Percentiles rank a stretch among this genome's conserved stretches.
phyloP scores from a whole-genome alignment of 1,140 invertebrate species.

The Drosophila repletoides region DNA sequence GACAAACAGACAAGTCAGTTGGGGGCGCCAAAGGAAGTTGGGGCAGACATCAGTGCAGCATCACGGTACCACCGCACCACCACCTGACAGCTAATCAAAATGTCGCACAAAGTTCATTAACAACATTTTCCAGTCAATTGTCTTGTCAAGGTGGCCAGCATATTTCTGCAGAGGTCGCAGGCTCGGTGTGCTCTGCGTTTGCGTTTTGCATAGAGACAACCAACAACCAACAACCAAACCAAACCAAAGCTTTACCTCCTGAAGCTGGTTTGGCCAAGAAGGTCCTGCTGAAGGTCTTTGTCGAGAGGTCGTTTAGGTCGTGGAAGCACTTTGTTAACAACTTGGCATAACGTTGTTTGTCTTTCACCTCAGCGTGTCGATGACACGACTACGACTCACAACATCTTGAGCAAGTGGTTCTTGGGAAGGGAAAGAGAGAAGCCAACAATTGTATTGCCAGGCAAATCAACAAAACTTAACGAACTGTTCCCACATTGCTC shows the following conservation, averaged over 20 bases:
- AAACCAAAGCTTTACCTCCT: neutral
- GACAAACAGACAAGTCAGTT: conserved; percentile 20
- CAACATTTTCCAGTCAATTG: conserved; percentile 79
- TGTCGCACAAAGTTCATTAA: conserved; percentile 79
- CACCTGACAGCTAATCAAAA: conserved; percentile 69
- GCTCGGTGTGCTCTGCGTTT: conserved; percentile 56
- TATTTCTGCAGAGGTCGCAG: conserved; percentile 49
- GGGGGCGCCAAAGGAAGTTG: neutral
- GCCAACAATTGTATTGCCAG: conserved; percentile 50
- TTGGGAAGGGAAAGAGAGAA: neutral
- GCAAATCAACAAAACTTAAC: conserved; percentile 69
- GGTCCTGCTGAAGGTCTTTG: neutral
- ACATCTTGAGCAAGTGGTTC: neutral
- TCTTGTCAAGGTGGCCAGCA: conserved; percentile 54
- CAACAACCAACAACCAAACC: no score
- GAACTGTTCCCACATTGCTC: conserved; percentile 50
- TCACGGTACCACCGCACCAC: neutral
- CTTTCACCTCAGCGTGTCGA: conserved; percentile 72
- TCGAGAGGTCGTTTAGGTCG: conserved; percentile 48
- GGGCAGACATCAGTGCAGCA: neutral
- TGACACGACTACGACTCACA: conserved; percentile 49
- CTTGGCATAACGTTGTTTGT: conserved; percentile 77
- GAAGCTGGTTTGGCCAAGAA: no score
- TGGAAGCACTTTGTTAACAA: conserved; percentile 71
- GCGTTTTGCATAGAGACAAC: conserved; percentile 62